Evolutionary conservation across 2,113 vertebrate genomes (phyloP), one percentile per base, ranked within the genome.

Genomic region (Azemiops feae): DNA sequence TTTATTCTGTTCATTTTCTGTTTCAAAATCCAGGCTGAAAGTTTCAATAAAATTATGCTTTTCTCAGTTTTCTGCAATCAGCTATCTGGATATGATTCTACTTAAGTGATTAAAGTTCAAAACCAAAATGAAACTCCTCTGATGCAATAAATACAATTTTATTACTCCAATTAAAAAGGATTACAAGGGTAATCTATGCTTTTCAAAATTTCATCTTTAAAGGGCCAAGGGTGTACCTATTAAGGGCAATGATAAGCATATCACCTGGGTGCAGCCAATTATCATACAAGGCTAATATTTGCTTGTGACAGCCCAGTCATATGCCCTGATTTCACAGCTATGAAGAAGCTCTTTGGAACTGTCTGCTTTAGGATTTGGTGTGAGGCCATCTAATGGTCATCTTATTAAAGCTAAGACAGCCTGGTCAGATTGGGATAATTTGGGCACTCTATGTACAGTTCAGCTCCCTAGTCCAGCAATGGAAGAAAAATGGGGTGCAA

Each of bases 71-170:
- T 45, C 23, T 64, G 57, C 88, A 45, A 91, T 91, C 89, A 93
- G 47, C 20, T 94, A 95, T 95, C 87, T 96, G 96, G 93, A 88
- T 94, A 96, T 94, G 74, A 89, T 14, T 94, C 95, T 39, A 45
- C 88, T 91, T 95, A 94, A 55, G 52, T 57, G 39, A 89, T 95
- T 89, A 39, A 22, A 23, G 34, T 55, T 57, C 3, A 18, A 47
- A 58, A 60, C 5, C 6, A 57, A 89, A 52, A 91, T 95, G 93
- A 54, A 88, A 94, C 7, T 88, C 11, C 47, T 96, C 91, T 95
- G 95, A 95, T 50, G 88, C 34, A 94, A 89, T 94, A 89, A 94
- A 64, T 94, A 96, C 92, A 95, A 93, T 95, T 95, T 96, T 95
- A 94, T 87, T 90, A 39, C 6, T 94, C 52, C 94, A 94, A 92